These are phyloP conservation scores for Mizuhopecten yessoensis DNA, from an alignment of 1,140 invertebrate species.

Conservation along the genomic window DNA sequence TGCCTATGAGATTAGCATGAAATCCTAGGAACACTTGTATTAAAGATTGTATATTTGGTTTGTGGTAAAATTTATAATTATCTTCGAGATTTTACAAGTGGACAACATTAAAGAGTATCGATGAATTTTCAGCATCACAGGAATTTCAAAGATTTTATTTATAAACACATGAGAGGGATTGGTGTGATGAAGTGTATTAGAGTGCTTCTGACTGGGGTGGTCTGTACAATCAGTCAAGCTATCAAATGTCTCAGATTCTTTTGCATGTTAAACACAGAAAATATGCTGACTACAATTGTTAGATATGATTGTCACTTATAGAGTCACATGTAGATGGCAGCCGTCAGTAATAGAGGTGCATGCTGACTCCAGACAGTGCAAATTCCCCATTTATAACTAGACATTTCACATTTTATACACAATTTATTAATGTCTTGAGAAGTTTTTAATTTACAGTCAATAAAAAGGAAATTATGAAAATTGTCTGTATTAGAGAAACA, in stretches of 20 bases:
- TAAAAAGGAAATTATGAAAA: slow-evolving; percentile 21
- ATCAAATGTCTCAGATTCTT: neutral
- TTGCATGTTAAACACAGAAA: neutral
- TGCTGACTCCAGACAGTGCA: neutral
- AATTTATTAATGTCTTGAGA: slow-evolving; percentile 18
- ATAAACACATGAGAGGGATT: neutral
- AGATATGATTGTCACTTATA: neutral
- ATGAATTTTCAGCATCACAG: too few relatives aligned
- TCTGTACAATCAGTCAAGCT: neutral
- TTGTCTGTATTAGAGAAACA: slow-evolving; percentile 4
- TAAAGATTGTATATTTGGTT: too few relatives aligned
- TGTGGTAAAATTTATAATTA: too few relatives aligned
- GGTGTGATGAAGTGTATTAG: neutral
- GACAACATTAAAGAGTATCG: too few relatives aligned
- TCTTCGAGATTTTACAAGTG: too few relatives aligned
- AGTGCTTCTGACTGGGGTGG: neutral
- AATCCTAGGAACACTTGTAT: too few relatives aligned
- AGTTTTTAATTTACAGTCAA: slow-evolving; percentile 34
- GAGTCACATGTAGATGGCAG: neutral
- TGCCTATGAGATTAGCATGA: too few relatives aligned
- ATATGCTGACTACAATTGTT: neutral
- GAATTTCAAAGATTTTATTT: neutral
- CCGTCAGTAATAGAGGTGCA: neutral
- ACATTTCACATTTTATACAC: slow-evolving; percentile 17
- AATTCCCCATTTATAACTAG: neutral